Conservation (phyloP, 2,797 vertebrate genomes). For the Monodelphis domestica region DNA sequence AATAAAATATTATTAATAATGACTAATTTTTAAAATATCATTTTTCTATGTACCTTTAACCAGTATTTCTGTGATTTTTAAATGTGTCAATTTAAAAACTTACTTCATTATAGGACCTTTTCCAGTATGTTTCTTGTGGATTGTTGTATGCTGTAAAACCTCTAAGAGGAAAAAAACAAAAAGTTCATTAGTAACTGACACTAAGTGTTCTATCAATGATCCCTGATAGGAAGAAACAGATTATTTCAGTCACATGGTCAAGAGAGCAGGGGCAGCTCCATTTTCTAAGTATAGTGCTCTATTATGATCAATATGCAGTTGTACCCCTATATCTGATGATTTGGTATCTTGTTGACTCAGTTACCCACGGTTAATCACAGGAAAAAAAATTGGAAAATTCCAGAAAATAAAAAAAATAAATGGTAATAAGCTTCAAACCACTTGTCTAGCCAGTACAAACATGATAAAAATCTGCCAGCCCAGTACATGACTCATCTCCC, state of each 20-base stretch:
- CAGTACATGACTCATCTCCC: no score
- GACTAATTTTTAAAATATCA: no score
- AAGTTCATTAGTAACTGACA: neutral
- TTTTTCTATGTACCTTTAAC: no score
- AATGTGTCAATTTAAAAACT: conserved; percentile 63
- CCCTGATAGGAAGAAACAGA: neutral
- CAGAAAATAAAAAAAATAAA: no score
- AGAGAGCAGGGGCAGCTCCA: neutral
- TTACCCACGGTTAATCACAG: no score
- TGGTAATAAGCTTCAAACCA: no score
- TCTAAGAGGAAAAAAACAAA: conserved; percentile 78
- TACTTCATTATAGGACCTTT: conserved; percentile 86
- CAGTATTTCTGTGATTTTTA: no score
- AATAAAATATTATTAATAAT: neutral
- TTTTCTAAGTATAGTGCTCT: neutral
- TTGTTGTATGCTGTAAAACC: conserved; percentile 83
- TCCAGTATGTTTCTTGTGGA: conserved; percentile 87
- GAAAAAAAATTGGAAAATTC: no score
- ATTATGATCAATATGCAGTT: neutral
- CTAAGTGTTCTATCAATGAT: conserved; percentile 8
- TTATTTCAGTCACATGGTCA: neutral
- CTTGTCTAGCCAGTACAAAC: no score
- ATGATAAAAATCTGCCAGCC: no score
- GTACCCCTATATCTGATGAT: no score
- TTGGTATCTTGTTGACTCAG: no score